Evolutionary conservation across 2,888 invertebrate species (phyloP).

Genomic region (Melinaea menophilus): DNA sequence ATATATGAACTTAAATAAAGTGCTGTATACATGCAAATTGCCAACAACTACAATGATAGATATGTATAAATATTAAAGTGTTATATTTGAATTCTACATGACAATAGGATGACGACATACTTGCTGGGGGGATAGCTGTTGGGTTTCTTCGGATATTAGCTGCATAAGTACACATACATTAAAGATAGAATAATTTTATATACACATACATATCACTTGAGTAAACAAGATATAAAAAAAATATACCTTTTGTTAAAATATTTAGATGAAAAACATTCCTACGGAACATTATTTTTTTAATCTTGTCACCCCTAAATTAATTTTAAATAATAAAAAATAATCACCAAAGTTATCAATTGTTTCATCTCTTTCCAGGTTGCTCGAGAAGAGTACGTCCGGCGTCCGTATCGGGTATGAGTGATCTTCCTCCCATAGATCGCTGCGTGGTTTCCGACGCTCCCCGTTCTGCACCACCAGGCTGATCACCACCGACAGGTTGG

Average conservation of each 20-base stretch:
- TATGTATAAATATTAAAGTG: not conserved
- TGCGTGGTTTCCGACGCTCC: constrained; percentile 81
- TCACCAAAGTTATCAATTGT: constrained; percentile 89
- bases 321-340: constrained; percentile 20
- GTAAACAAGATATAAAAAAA: not conserved
- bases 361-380: constrained; percentile 88
- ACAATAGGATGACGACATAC: constrained; percentile 53
- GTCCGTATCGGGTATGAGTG: constrained; percentile 71
- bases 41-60: not conserved
- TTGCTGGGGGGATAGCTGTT: constrained; percentile 49
- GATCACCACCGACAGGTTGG: constrained; percentile 82
- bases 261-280: no score
- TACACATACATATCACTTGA: not conserved
- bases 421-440: constrained; percentile 87
- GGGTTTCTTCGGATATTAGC: constrained; percentile 64
- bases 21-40: not conserved
- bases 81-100: constrained; percentile 16
- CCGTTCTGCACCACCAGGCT: constrained; percentile 85
- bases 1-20: not conserved
- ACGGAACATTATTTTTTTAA: no score
- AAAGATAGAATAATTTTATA: constrained; percentile 14
- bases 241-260: not conserved
- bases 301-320: no score
- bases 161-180: constrained; percentile 41
- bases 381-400: constrained; percentile 82